These are phyloP conservation scores for Festucalex cinctus DNA, from an alignment of 2,113 vertebrate species.

Conservation along the genomic window DNA sequence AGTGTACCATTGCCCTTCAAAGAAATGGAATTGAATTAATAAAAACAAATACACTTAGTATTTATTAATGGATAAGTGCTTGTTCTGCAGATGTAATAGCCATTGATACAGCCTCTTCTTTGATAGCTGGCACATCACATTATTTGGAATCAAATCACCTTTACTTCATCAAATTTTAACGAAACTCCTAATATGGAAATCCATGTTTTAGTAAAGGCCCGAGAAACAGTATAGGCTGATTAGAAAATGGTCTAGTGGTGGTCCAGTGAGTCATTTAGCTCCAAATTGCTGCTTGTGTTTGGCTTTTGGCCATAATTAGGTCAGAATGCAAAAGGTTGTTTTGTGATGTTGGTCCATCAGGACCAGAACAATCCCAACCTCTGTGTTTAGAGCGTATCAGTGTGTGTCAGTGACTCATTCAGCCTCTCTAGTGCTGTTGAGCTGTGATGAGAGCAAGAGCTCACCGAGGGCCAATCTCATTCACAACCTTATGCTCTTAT, in stretches of 20 bases:
- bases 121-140: background rate
- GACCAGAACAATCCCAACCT: slow-evolving; percentile 30
- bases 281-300: slow-evolving; percentile 60
- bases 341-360: slow-evolving; percentile 52
- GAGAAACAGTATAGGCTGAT: slow-evolving; percentile 58
- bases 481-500: slow-evolving; percentile 50
- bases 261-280: slow-evolving; percentile 46
- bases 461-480: slow-evolving; percentile 31
- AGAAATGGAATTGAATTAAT: too few relatives aligned
- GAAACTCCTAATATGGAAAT: slow-evolving; percentile 26
- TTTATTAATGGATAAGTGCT: too few relatives aligned
- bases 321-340: slow-evolving; percentile 63
- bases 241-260: slow-evolving; percentile 55
- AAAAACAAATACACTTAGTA: too few relatives aligned
- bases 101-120: background rate
- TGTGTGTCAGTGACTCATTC: slow-evolving; percentile 56
- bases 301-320: slow-evolving; percentile 61
- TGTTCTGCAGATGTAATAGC: background rate
- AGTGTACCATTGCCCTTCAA: background rate
- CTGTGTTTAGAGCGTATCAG: slow-evolving; percentile 50
- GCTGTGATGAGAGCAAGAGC: slow-evolving; percentile 14
- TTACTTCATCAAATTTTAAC: slow-evolving; percentile 15
- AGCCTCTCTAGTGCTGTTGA: slow-evolving; percentile 41
- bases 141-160: background rate
- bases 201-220: slow-evolving; percentile 14